Evolutionary conservation across 2,113 vertebrate genomes (phyloP), one percentile per base, ranked within the genome.

Genomic region (Eonycteris spelaea): DNA sequence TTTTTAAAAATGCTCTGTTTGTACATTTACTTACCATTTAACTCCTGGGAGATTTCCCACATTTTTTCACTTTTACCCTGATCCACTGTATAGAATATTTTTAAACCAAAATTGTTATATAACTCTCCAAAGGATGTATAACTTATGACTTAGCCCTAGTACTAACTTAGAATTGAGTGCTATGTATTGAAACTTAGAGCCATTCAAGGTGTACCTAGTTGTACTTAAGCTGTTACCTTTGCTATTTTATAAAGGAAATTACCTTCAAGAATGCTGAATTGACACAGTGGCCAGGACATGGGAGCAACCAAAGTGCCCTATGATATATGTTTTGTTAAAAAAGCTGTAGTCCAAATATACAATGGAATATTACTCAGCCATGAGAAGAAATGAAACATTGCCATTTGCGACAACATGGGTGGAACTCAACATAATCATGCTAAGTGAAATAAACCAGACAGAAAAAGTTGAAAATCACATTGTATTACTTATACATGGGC

Each of bases 241-340:
- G 7, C 28, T 78, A 21, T 4, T 96, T 96, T 93, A 59, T 6
- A 97, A 97, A 89, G 55, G 48, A 96, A 98, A 95, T 96, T 71
- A 28, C 1, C 84, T 95, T 40, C 15, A 90, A 40, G 0, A 35
- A 89, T 71, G 24, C 6, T 45, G 33, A 97, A 68, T 1, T 38
- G 13, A 83, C 15, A 51, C 51, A 51, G 51, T 51, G 51, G 15
- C 15, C 51, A 16, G 51, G 51, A 51, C 51, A 5, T 16, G 15
- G 15, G 16, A 51, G 15, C 14, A 51, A 51, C 51, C 51, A 51
- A 51, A 51, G 51, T 51, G 51, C 51, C 51, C 51, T 51, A 51
- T 51, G 51, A 51, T 51, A 51, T 51, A 51, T 51, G 51, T 51
- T 51, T 51, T 14, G 14, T 16, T 51, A 51, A 51, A 51, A 10